A percentile compares a stretch with the other conserved stretches of the same genome.
Evolutionary conservation across 2,888 invertebrate species (phyloP).

Genomic region (Mythimna impura): DNA sequence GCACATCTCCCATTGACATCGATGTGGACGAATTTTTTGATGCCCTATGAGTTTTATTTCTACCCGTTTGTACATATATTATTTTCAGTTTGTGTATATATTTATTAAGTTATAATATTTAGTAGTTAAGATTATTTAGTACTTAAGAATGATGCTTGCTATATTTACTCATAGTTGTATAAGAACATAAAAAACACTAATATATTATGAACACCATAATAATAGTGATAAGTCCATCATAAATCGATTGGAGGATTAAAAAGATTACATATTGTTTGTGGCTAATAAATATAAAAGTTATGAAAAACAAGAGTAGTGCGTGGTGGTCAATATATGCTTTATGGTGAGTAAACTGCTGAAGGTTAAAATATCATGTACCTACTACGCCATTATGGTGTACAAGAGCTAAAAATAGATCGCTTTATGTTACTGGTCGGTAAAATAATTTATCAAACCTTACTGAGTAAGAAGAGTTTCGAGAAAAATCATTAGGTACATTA

Average conservation of each 20-base stretch:
- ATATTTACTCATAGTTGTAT: slow-evolving; percentile 22
- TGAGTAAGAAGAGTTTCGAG: too few species aligned
- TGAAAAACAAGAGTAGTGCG: slow-evolving; percentile 7
- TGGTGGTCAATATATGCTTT: slow-evolving; percentile 5
- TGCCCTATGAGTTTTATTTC: too few species aligned
- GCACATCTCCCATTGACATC: too few species aligned
- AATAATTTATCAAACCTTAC: too few species aligned
- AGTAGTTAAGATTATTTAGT: too few species aligned
- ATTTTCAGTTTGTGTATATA: too few species aligned
- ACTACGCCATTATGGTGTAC: neutral
- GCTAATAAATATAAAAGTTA: neutral
- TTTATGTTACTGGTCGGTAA: neutral
- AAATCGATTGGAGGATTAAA: slow-evolving; percentile 28
- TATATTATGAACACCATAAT: slow-evolving; percentile 43
- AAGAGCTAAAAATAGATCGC: neutral
- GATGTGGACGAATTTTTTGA: too few species aligned
- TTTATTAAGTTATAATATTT: too few species aligned
- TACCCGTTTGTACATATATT: too few species aligned
- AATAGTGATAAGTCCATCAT: slow-evolving; percentile 41
- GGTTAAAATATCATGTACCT: neutral
- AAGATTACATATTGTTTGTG: slow-evolving; percentile 11
- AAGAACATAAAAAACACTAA: slow-evolving; percentile 23
- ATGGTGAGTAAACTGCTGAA: neutral
- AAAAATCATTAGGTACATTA: too few species aligned
- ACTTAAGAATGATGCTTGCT: slow-evolving; percentile 1